Evolutionary conservation across 2,888 invertebrate species (phyloP).

Genomic region (Zaprionus bogoriensis): DNA sequence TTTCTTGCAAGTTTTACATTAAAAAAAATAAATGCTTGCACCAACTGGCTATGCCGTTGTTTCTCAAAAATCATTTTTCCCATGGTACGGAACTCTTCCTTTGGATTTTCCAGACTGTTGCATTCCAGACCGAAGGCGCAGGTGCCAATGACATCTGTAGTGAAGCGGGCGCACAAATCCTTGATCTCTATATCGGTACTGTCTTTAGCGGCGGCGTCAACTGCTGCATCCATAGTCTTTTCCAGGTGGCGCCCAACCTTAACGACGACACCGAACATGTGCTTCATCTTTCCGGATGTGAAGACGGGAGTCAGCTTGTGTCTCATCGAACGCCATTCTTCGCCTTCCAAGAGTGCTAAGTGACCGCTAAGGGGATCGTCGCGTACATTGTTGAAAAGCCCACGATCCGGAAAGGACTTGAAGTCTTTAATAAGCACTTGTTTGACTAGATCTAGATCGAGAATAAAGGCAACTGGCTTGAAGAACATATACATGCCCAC

Average conservation of each 20-base stretch:
- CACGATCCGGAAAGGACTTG: conserved; percentile 78
- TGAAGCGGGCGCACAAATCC: conserved; percentile 82
- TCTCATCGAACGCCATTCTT: conserved; percentile 83
- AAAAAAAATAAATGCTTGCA: conserved; percentile 55
- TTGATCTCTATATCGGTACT: conserved; percentile 81
- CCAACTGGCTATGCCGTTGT: conserved; percentile 44
- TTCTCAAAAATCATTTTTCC: conserved; percentile 63
- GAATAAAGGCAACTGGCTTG: conserved; percentile 47
- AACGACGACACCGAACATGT: conserved; percentile 79
- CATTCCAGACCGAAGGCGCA: conserved; percentile 84
- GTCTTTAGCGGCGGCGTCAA: conserved; percentile 3
- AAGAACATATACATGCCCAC: conserved; percentile 69
- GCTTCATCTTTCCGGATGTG: conserved; percentile 84
- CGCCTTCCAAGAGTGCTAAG: conserved; percentile 79
- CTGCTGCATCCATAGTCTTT: conserved; percentile 24
- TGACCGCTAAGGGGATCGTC: conserved; percentile 80
- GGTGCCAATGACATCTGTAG: conserved; percentile 84
- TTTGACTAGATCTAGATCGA: conserved; percentile 80
- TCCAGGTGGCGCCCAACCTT: conserved; percentile 42
- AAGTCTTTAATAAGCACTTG: conserved; percentile 81
- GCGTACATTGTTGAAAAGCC: conserved; percentile 66
- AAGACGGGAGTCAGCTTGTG: conserved; percentile 83
- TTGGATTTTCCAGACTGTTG: conserved; percentile 81
- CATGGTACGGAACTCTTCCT: conserved; percentile 76
- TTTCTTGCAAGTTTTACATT: conserved; percentile 57